A percentile compares a stretch with the other conserved stretches of the same genome.
Conservation (phyloP, 2,113 vertebrate species). For the Paradoxurus hermaphroditus region DNA sequence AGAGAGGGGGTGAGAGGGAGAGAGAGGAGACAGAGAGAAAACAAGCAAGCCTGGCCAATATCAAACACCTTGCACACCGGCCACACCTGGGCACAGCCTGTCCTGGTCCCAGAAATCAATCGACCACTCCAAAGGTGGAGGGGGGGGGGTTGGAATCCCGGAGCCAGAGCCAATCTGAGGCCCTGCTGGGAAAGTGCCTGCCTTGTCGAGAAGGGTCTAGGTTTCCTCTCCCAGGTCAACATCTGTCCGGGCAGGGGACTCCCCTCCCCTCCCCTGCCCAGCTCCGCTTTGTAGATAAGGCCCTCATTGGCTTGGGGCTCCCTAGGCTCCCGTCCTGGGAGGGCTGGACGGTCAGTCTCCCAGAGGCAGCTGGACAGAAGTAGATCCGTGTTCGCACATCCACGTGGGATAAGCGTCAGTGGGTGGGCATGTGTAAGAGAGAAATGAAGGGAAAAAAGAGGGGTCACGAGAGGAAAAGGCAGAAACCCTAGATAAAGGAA, state of each 20-base stretch:
- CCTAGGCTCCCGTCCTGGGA: not conserved
- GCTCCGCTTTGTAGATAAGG: not conserved
- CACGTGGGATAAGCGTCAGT: fast-evolving
- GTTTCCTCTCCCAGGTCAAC: not conserved
- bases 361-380: not conserved
- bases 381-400: fast-evolving
- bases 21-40: not conserved
- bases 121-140: not conserved
- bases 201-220: not conserved
- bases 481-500: not conserved
- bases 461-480: not conserved
- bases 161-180: not conserved
- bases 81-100: slow-evolving; percentile 24
- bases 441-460: not conserved
- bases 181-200: not conserved
- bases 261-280: too few relatives aligned
- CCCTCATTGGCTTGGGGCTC: not conserved
- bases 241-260: too few relatives aligned
- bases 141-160: not conserved
- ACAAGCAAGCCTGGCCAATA: not conserved
- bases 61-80: not conserved
- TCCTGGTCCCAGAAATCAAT: not conserved
- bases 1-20: not conserved
- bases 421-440: not conserved
- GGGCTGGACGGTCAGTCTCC: not conserved